These are phyloP conservation scores for Nesoenas mayeri DNA, from an alignment of 2,113 vertebrate species.

Conservation along the genomic window DNA sequence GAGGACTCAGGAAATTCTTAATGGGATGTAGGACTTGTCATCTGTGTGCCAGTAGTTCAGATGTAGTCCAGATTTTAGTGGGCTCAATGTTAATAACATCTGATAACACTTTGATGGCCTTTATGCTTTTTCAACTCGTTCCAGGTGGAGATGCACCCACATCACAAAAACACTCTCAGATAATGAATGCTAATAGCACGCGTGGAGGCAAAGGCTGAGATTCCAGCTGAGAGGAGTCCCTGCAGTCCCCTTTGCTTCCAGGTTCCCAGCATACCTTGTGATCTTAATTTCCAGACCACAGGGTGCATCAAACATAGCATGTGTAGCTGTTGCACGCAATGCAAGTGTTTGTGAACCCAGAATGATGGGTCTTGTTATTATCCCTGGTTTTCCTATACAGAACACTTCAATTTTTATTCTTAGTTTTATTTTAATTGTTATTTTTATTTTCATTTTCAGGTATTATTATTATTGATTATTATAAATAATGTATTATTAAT, in stretches of 20 bases:
- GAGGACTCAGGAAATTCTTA: constrained; percentile 10
- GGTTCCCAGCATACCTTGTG: constrained; percentile 1
- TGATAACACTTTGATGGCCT: constrained; percentile 45
- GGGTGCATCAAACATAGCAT: not conserved
- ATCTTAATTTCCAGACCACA: not conserved
- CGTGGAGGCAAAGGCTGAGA: not conserved
- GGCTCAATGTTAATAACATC: not conserved
- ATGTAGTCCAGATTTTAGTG: constrained; percentile 47
- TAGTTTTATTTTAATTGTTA: not conserved
- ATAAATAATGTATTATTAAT: not conserved
- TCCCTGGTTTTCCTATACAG: not conserved
- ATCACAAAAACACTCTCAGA: not conserved
- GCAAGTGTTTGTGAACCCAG: not conserved
- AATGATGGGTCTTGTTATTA: not conserved
- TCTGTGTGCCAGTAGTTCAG: constrained; percentile 50
- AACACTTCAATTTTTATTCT: not conserved
- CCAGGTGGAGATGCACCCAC: constrained; percentile 48
- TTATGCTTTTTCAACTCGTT: constrained; percentile 38
- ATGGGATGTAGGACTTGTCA: constrained; percentile 25
- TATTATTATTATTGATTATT: not conserved
- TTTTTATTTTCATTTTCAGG: not conserved
- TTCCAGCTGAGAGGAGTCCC: constrained; percentile 12
- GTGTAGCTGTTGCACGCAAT: not conserved
- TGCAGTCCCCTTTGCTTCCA: not conserved
- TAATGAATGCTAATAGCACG: constrained; percentile 18